Evolutionary conservation across 1,140 invertebrate species (phyloP), one percentile per base, ranked within the genome.

Genomic region (Ostrea denselamellosa): DNA sequence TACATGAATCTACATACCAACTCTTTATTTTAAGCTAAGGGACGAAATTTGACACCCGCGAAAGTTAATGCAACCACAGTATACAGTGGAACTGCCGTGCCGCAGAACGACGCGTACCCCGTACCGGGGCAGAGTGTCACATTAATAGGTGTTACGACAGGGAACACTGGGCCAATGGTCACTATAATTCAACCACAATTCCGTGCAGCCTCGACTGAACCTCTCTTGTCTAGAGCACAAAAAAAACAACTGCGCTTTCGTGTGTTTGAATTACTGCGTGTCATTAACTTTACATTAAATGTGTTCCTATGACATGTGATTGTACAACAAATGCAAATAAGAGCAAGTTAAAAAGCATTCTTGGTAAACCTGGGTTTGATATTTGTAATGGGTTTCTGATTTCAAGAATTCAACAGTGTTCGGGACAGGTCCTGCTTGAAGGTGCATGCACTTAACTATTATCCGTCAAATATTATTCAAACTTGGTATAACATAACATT

Each of bases 281-380:
- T 77, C 68, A 77, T 77, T 34, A 77, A 77, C 22, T 77, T 34
- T 25, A 77, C 68, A 77, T 77, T 44, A 77, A 77, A 10, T 10
- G 22, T 34, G 68, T 34, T 77, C 68, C 10, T 28, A 10, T 77
- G 25, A 25, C 25, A 77, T 17, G 28, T 10, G 56, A 62, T 62
- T 34, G 25, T 77, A 77, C 68, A 22, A 77, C 25, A 77, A 77
- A 77, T 77, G 68, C 68, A 77, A 28, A 77, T 28, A 77, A 77
- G 25, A 62, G n/a, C 58, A 77, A 14, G 28, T 77, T 34, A 77
- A 77, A 71, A 71, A 34, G 34, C 68, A 10, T 25, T 77, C 68
- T 28, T 28, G 68, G 68, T 10, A 77, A 28, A 28, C 4, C 28
- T 71, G 12, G n/a, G 8, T 25, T 71, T 25, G 22, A 25, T 12